Base-by-base conservation (phyloP, 2,797 vertebrate genomes). In the Bovichtus diacanthus region DNA sequence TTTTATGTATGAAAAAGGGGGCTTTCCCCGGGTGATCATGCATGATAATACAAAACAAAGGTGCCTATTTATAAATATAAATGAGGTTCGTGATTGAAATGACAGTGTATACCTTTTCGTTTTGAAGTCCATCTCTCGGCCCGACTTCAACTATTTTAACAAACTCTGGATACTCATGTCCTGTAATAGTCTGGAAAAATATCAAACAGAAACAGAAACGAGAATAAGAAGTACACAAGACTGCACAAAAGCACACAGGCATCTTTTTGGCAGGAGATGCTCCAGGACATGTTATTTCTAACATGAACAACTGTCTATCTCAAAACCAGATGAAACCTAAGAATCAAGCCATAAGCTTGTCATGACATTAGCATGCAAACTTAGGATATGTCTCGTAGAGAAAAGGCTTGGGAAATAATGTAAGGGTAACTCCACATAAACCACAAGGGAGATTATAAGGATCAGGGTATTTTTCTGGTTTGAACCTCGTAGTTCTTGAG, bases 71-170 rank as follows among this genome's bases (percentile, higher is more conserved):
- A 69, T 77, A 55, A 74, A 82, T 70, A 77, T 75, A 70, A 73
- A 82, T 75, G 39, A 70, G 56, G 61, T 81, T 39, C 6, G 7
- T 77, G 13, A 63, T 60, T 63, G 21, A 71, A 70, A 53, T 59
- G 19, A 60, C 16, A 44, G 25, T 18, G 46, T 25, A n/a, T 95
- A 99, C 98, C 96, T 97, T 98, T 93, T 99, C 97, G 94, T 99
- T 99, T 92, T 99, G 98, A 84, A 99, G 94, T 80, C 98, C 97
- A 89, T 99, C 98, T 84, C 98, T 95, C 18, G 98, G 98, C 65
- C 97, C 98, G 82, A 99, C 98, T 96, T 99, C 97, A 67, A 99
- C 97, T 82, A 99, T 96, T 94, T 97, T 99, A 66, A 99, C 94
- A 91, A 95, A 96, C 39, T 95, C 88, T 75, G 97, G 97, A 76